Conservation (phyloP, 2,113 vertebrate species). For the Crotalus horridus region DNA sequence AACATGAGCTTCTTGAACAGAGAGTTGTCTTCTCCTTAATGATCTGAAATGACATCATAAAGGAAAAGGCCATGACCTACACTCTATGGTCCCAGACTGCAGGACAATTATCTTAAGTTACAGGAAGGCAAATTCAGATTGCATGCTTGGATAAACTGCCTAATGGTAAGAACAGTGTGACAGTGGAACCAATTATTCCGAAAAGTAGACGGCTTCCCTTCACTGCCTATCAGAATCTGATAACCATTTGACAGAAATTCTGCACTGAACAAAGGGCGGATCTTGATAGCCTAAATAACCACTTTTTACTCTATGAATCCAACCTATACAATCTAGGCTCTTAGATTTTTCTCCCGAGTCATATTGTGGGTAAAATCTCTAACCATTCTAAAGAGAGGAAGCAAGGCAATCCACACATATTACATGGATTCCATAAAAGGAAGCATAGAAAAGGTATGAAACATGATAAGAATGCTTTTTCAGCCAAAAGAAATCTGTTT, state of each 20-base stretch:
- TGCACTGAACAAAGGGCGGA: not conserved
- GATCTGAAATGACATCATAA: not conserved
- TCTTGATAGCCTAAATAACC: not conserved
- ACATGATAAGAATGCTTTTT: not conserved
- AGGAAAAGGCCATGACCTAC: not conserved
- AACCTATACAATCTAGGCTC: not conserved
- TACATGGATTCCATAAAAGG: not conserved
- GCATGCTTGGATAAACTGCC: not conserved
- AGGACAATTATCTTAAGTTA: not conserved
- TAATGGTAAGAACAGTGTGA: not conserved
- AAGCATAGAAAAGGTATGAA: not conserved
- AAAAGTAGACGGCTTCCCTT: not conserved
- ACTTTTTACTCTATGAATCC: not conserved
- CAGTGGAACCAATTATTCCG: not conserved
- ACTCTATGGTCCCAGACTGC: not conserved
- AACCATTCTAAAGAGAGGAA: not conserved
- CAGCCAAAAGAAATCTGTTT: not conserved
- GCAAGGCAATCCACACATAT: not conserved
- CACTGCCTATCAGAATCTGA: not conserved
- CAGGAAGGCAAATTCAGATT: not conserved
- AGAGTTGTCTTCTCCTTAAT: not conserved
- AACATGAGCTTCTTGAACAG: not conserved
- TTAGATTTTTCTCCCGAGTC: not conserved
- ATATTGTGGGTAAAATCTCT: not conserved
- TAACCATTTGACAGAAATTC: not conserved